Base-by-base conservation (phyloP, 2,888 invertebrate genomes). In the Tipula confusa region DNA sequence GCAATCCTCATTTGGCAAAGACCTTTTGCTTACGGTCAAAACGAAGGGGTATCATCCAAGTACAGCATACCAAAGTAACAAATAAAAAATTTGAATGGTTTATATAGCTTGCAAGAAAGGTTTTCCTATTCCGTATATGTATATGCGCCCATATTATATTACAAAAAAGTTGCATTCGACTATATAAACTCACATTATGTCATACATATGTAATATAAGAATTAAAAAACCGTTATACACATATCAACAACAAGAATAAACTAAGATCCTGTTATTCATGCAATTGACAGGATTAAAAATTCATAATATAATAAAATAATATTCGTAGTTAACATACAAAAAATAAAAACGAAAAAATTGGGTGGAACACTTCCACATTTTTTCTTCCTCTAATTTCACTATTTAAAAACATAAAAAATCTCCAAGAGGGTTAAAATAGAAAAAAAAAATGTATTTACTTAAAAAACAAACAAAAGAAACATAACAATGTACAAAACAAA, bases 361-460 rank as follows among this genome's bases (percentile, higher is more conserved):
- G 80, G 80, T 80, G 80, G 80, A 29, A 80, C 29, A 80, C 80
- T 80, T 31, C 80, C 31, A 29, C 1, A 29, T 80, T 29, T 80
- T 29, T 80, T 80, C 29, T 80, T 29, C 29, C 29, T 80, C 29
- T 80, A 80, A 29, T 80, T 80, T 31, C 29, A 80, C 29, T 80
- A 29, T 80, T 80, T 29, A 80, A 29, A 2, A 64, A 64, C 7
- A 18, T 11, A 15, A 64, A 64, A 29, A 79, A 15, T 13, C 24
- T 64, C 9, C 24, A 80, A 80, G 80, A 80, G 80, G 80, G 80
- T 80, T 80, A 80, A 80, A n/a, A n/a, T n/a, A n/a, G n/a, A n/a
- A n/a, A n/a, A n/a, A n/a, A n/a, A n/a, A 80, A 29, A 80, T 29
- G 29, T 29, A 80, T 80, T 13, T 29, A 29, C 28, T 80, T 80